Base-by-base conservation (phyloP, 92 coral and sea anemone species). In the Epizoanthus stellaris region DNA sequence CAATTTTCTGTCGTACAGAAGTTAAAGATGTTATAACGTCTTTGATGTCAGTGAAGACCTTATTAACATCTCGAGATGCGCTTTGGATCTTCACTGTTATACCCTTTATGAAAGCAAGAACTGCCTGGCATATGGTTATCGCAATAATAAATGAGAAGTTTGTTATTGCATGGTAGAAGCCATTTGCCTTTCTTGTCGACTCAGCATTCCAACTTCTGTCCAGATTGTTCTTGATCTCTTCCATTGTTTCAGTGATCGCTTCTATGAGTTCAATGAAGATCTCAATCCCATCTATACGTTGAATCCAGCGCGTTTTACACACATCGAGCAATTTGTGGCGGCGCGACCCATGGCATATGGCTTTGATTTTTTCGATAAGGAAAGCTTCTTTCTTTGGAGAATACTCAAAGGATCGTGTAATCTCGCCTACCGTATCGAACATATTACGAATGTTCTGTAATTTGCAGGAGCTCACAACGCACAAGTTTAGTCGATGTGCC, bases 241-340 rank as follows among this genome's bases (percentile, higher is more conserved):
- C 25, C 3, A 80, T 83, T 83, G 87, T 63, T 80, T 54, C 84
- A 80, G 47, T 43, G 43, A 80, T 80, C 71, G 86, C 86, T 68
- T 82, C 79, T 67, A 76, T 67, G 57, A 86, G 90, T 73, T 75
- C 87, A 67, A 80, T 39, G 80, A 89, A 89, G 25, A 23, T 23
- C 25, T 23, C 25, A 23, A 23, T 71, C 85, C 87, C 54, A 80
- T 85, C 89, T 71, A 80, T 89, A 73, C 69, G 84, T 72, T 59
- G 89, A 59, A 89, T 82, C 92, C 92, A 89, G 80, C 80, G 92
- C 49, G 87, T 89, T 77, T 61, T 81, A 76, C 92, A 85, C 42
- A 82, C 87, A 85, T 85, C 89, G 70, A 77, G 84, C 80, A 86
- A 74, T 64, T 71, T 80, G 84, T 85, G 80, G 76, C 74, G 65